Evolutionary conservation across 1,140 invertebrate species (phyloP).

Genomic region (Metaphire vulgaris): DNA sequence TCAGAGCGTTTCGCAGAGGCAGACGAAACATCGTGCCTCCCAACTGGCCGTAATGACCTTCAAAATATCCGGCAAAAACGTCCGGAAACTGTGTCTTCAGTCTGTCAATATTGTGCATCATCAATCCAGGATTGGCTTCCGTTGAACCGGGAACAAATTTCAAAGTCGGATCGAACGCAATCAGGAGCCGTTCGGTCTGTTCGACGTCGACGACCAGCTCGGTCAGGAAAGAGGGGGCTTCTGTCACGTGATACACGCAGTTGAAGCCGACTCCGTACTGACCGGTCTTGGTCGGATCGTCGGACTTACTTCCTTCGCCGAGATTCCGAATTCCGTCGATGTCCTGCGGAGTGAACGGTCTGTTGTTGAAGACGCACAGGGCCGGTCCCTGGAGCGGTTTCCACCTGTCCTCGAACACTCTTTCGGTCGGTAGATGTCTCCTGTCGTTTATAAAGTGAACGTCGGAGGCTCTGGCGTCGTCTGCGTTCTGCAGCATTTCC

Average conservation of each 20-base stretch:
- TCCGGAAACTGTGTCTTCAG: slow-evolving; percentile 34
- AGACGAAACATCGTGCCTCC: slow-evolving; percentile 28
- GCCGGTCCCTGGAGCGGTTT: slow-evolving; percentile 35
- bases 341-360: slow-evolving; percentile 36
- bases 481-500: slow-evolving; percentile 50
- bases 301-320: slow-evolving; percentile 35
- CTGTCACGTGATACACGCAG: slow-evolving; percentile 47
- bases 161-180: slow-evolving; percentile 43
- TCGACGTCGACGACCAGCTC: slow-evolving; percentile 33
- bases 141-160: slow-evolving; percentile 36
- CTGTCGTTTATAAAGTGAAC: slow-evolving; percentile 39
- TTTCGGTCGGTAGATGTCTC: slow-evolving; percentile 19
- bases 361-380: slow-evolving; percentile 38
- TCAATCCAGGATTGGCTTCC: slow-evolving; percentile 34
- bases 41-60: slow-evolving; percentile 10
- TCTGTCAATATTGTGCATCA: slow-evolving; percentile 31
- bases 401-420: slow-evolving; percentile 32
- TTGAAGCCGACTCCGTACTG: slow-evolving; percentile 45
- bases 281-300: slow-evolving; percentile 32
- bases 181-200: slow-evolving; percentile 32
- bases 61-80: slow-evolving; percentile 32
- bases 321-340: slow-evolving; percentile 37
- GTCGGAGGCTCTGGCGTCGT: slow-evolving; percentile 40
- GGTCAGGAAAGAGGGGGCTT: slow-evolving; percentile 44
- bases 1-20: slow-evolving; percentile 22